Evolutionary conservation across 92 coral and sea anemone genomes (phyloP).

Genomic region (Scolanthus callimorphus): DNA sequence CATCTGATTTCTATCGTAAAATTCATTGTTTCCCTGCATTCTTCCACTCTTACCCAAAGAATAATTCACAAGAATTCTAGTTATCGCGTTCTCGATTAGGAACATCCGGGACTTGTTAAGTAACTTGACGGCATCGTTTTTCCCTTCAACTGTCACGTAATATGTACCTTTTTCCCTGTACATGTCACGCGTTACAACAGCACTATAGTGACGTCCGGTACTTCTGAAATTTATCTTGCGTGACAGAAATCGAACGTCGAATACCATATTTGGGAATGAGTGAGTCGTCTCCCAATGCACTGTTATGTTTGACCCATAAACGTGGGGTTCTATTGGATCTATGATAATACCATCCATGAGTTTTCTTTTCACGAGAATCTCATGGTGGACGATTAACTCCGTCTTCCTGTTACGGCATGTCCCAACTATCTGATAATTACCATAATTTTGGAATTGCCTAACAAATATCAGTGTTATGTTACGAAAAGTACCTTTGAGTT

Average conservation of each 20-base stretch:
- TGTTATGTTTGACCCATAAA: constrained; percentile 35
- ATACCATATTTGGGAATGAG: constrained; percentile 54
- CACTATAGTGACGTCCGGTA: background rate
- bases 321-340: constrained; percentile 25
- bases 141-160: constrained; percentile 32
- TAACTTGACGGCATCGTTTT: constrained; percentile 41
- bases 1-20: constrained; percentile 32
- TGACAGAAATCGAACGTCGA: constrained; percentile 17
- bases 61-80: constrained; percentile 12
- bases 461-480: background rate
- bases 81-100: constrained; percentile 32
- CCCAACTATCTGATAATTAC: constrained; percentile 19
- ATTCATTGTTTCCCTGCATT: constrained; percentile 12
- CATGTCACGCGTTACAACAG: constrained; percentile 18
- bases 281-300: constrained; percentile 27
- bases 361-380: constrained; percentile 23
- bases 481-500: background rate
- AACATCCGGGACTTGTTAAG: constrained; percentile 21
- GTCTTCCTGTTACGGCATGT: constrained; percentile 34
- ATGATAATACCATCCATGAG: constrained; percentile 32
- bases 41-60: constrained; percentile 9
- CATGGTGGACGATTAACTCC: background rate
- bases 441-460: constrained; percentile 6
- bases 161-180: constrained; percentile 35
- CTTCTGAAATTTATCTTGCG: constrained; percentile 4